Conservation (phyloP, 2,797 vertebrate genomes). For the Pelobates cultripes region DNA sequence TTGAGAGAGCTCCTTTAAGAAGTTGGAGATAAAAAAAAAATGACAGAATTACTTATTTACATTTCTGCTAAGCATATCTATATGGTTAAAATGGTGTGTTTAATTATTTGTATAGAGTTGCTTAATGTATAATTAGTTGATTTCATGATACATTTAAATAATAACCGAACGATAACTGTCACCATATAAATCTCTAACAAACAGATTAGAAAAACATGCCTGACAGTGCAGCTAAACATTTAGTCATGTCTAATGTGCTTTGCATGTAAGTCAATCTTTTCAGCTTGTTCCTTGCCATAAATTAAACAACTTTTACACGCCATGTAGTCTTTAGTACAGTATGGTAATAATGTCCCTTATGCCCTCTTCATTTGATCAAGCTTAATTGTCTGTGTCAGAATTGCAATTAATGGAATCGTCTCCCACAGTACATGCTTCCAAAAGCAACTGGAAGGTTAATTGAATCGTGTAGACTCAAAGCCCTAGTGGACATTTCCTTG, state of each 20-base stretch:
- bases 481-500: conserved; percentile 71
- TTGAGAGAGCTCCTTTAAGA: too few species aligned
- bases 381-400: conserved; percentile 85
- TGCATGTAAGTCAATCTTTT: conserved; percentile 50
- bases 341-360: conserved; percentile 76
- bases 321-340: conserved; percentile 71
- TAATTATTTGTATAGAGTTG: background rate
- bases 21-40: too few species aligned
- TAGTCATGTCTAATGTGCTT: conserved; percentile 62
- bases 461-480: conserved; percentile 80
- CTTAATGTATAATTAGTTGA: background rate
- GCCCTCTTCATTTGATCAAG: conserved; percentile 81
- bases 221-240: conserved; percentile 65
- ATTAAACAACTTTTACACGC: conserved; percentile 79
- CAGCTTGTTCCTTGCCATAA: conserved; percentile 69
- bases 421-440: conserved; percentile 73
- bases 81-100: background rate
- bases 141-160: conserved; percentile 3
- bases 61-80: background rate
- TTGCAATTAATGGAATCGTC: conserved; percentile 83
- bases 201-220: conserved; percentile 9
- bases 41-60: too few species aligned
- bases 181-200: background rate
- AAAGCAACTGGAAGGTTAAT: conserved; percentile 83
- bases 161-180: background rate